Base-by-base conservation (phyloP, 2,888 invertebrate species). In the Drosophila setosimentum region DNA sequence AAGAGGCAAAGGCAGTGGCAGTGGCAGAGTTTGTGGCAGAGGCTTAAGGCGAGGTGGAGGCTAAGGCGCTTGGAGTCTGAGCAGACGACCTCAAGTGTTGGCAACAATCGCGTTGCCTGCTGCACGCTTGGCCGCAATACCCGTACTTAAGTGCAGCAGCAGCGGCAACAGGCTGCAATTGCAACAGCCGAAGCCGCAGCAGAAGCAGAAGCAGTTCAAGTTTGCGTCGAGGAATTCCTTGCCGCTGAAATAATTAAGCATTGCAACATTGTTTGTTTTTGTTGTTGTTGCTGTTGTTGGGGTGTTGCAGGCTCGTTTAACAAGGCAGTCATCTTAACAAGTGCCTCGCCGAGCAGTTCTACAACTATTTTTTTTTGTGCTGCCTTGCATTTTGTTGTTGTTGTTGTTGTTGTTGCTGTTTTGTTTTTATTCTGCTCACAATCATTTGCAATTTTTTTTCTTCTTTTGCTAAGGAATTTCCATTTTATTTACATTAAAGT, bases 181-280 rank as follows among this genome's bases (percentile, higher is more conserved):
- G 50, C 68, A 72, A 53, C 73, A 40, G 60, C 74, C 29, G 55
- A 61, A 70, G 67, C 75, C 53, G 59, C 53, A 68, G 48, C 78
- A 21, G 73, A 58, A 67, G 68, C 83, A 81, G 81, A 86, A 89
- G 86, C 89, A 86, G 86, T 86, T 89, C 86, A 87, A 85, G 83
- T 87, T 88, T 86, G 87, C 76, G 78, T 74, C 78, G 70, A 85
- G 87, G 88, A 87, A 87, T 87, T 89, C 88, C 90, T 87, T 89
- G 87, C 88, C 87, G 87, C 87, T 89, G 88, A 89, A 87, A 87
- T 87, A 87, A 87, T 87, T 87, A 87, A 87, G 90, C 87, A 87
- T 87, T 87, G 87, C 87, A 87, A 87, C 87, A 87, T 89, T 89
- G 86, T 87, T 87, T 89, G 79, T 85, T 89, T 82, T 84, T 73